These are phyloP conservation scores for Dorcus hopei DNA, from an alignment of 2,888 invertebrate species.

Conservation along the genomic window DNA sequence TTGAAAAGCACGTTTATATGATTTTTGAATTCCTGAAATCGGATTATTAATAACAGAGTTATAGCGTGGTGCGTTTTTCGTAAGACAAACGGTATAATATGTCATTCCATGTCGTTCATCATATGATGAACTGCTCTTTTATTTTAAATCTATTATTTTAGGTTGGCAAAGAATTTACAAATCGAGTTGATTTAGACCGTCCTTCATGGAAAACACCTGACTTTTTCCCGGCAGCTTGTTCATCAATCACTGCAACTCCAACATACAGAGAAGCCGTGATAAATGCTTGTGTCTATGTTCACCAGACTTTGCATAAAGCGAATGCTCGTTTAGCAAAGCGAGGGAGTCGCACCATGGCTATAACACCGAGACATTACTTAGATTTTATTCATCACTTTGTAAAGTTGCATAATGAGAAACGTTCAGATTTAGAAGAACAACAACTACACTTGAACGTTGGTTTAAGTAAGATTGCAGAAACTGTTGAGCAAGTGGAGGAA, in stretches of 20 bases:
- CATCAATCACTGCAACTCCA: constrained; percentile 68
- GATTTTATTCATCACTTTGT: constrained; percentile 99
- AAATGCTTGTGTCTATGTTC: constrained; percentile 97
- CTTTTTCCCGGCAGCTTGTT: constrained; percentile 86
- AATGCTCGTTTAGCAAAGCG: constrained; percentile 87
- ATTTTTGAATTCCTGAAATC: too few species aligned
- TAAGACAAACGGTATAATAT: too few species aligned
- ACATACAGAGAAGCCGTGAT: constrained; percentile 95
- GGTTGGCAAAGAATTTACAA: constrained; percentile 95
- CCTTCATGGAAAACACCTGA: constrained; percentile 83
- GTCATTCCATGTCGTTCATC: too few species aligned
- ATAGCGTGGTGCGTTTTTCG: too few species aligned
- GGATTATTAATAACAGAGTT: too few species aligned
- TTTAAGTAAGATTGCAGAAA: constrained; percentile 97
- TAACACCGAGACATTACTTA: constrained; percentile 95
- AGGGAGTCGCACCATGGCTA: constrained; percentile 94
- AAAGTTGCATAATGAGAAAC: constrained; percentile 94
- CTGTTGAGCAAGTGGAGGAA: constrained; percentile 98
- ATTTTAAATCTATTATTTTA: constrained; percentile 29
- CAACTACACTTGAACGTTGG: constrained; percentile 98
- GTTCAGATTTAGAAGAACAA: constrained; percentile 97
- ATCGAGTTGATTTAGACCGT: constrained; percentile 89
- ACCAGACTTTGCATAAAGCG: constrained; percentile 94
- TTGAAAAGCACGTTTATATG: too few species aligned
- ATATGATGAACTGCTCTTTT: background rate